phyloP scores from a whole-genome alignment of 2,888 invertebrate genomes.

The Ichneumoninae sp. region DNA sequence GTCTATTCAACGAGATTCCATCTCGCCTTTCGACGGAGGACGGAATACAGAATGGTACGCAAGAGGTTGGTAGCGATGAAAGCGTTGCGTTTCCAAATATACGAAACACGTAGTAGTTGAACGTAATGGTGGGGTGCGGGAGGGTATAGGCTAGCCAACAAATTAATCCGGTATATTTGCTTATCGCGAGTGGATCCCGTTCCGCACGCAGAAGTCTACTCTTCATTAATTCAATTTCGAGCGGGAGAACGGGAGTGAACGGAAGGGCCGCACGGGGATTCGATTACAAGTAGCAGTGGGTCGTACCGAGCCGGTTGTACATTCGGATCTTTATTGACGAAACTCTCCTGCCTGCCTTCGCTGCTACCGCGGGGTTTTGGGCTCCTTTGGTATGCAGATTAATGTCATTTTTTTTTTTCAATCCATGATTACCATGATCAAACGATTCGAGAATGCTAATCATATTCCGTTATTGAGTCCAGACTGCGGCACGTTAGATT shows the following conservation, averaged over 20 bases:
- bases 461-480: not conserved
- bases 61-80: conserved; percentile 22
- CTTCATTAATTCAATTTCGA: conserved; percentile 72
- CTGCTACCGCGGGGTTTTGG: conserved; percentile 7
- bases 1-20: conserved; percentile 19
- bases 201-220: conserved; percentile 67
- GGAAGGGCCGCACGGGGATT: conserved; percentile 56
- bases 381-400: conserved; percentile 41
- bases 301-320: conserved; percentile 16
- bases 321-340: conserved; percentile 51
- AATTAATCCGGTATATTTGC: conserved; percentile 70
- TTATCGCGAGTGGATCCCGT: conserved; percentile 68
- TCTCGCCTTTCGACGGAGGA: not conserved
- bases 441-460: not conserved
- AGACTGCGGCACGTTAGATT: not conserved
- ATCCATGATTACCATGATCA: conserved; percentile 30
- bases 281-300: conserved; percentile 57
- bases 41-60: conserved; percentile 23
- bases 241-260: conserved; percentile 55
- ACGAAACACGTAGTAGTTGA: conserved; percentile 34
- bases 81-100: conserved; percentile 50
- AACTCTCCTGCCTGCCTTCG: conserved; percentile 25
- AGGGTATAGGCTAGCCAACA: conserved; percentile 63
- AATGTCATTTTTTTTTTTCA: conserved; percentile 17
- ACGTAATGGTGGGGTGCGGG: not conserved